Percentiles rank a stretch among this genome's conserved stretches.
Conservation (phyloP, 2,888 invertebrate genomes). For the Callyntrura sp. region DNA sequence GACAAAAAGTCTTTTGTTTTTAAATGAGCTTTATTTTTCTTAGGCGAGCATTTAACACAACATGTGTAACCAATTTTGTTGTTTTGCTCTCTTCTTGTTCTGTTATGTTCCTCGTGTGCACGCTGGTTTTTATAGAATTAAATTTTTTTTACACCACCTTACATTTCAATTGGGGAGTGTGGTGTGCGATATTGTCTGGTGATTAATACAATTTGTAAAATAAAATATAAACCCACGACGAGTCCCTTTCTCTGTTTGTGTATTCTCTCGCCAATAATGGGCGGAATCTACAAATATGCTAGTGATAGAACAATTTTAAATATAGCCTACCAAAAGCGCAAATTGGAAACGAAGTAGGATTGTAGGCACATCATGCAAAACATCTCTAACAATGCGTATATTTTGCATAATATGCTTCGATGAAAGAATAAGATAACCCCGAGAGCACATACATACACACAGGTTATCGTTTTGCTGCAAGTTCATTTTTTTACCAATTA, state of each 20-base stretch:
- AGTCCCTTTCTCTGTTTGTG: background rate
- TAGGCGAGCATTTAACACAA: slow-evolving; percentile 48
- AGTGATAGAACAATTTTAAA: background rate
- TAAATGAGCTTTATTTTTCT: slow-evolving; percentile 41
- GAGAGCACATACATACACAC: slow-evolving; percentile 34
- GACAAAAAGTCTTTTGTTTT: slow-evolving; percentile 25
- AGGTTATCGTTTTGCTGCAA: slow-evolving; percentile 22
- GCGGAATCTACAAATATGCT: no score
- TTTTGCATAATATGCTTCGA: background rate
- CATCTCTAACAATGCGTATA: background rate
- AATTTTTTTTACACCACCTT: background rate
- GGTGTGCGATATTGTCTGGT: background rate
- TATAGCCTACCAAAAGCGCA: background rate
- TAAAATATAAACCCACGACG: background rate
- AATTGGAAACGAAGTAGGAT: background rate
- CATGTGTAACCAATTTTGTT: slow-evolving; percentile 61
- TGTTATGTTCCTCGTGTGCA: background rate
- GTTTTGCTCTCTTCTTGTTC: slow-evolving; percentile 9
- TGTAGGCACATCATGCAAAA: no score
- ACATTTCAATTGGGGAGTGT: background rate
- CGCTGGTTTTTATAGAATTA: background rate
- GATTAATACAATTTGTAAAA: background rate
- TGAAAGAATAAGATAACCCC: slow-evolving; percentile 22
- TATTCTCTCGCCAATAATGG: background rate
- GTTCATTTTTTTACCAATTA: slow-evolving; percentile 45